These are phyloP conservation scores for Thomomys bottae DNA, from an alignment of 2,113 vertebrate species.

Conservation along the genomic window DNA sequence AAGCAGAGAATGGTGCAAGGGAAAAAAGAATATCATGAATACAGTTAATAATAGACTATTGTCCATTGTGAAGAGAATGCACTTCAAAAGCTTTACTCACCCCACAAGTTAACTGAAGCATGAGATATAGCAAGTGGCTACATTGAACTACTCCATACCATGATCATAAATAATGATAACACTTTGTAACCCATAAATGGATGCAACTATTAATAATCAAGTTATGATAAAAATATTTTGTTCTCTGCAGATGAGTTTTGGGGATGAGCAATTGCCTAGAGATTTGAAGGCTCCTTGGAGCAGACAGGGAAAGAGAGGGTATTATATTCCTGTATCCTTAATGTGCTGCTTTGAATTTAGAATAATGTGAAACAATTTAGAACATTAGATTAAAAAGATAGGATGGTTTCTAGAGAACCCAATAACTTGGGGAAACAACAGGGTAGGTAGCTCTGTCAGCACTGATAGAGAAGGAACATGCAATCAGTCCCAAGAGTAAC, in stretches of 20 bases:
- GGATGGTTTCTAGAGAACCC: neutral
- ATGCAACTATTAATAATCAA: neutral
- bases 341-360: neutral
- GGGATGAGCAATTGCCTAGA: neutral
- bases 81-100: neutral
- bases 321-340: neutral
- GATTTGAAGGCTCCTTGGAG: neutral
- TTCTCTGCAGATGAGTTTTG: neutral
- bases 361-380: neutral
- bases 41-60: neutral
- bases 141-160: neutral
- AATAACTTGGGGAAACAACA: neutral
- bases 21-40: neutral
- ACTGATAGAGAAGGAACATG: neutral
- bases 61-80: neutral
- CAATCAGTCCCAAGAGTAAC: neutral
- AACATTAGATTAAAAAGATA: neutral
- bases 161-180: neutral
- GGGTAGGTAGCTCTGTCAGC: neutral
- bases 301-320: neutral
- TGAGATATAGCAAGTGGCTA: neutral
- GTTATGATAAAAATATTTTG: neutral
- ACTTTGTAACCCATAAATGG: neutral
- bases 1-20: neutral
- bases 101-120: neutral